Evolutionary conservation across 2,113 vertebrate genomes (phyloP).

Genomic region (Bubalus kerabau): DNA sequence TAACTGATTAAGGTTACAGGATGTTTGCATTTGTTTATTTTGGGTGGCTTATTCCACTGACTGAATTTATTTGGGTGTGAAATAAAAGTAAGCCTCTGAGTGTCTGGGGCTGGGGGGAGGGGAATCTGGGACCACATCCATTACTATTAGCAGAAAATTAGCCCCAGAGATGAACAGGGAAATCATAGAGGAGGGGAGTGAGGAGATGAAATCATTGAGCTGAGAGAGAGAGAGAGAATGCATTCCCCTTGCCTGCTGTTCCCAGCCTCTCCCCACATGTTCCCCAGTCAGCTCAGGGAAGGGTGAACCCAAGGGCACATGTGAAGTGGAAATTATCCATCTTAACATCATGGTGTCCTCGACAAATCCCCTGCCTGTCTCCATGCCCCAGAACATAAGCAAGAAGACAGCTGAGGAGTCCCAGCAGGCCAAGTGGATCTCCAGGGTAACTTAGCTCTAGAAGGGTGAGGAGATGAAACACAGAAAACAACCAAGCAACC

Average conservation of each 20-base stretch:
- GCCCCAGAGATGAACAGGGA: conserved; percentile 35
- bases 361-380: conserved; percentile 59
- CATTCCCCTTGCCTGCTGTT: conserved; percentile 11
- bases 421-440: not conserved
- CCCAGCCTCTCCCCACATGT: not conserved
- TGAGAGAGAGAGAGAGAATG: not conserved
- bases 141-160: conserved; percentile 49
- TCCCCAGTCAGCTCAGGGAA: not conserved
- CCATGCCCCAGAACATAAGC: conserved; percentile 8
- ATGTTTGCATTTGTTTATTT: conserved; percentile 31
- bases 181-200: not conserved
- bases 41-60: not conserved
- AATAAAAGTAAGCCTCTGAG: conserved; percentile 21
- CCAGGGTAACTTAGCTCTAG: not conserved
- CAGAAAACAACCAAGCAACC: not conserved
- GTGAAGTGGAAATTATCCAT: conserved; percentile 40
- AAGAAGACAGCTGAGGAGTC: conserved; percentile 9
- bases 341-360: not conserved
- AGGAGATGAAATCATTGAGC: not conserved
- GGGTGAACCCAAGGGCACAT: conserved; percentile 65
- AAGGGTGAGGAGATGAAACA: not conserved
- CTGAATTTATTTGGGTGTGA: not conserved
- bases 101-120: not conserved
- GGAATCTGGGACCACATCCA: not conserved
- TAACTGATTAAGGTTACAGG: not conserved